Base-by-base conservation (phyloP, 2,113 vertebrate species). In the Vulpes vulpes region DNA sequence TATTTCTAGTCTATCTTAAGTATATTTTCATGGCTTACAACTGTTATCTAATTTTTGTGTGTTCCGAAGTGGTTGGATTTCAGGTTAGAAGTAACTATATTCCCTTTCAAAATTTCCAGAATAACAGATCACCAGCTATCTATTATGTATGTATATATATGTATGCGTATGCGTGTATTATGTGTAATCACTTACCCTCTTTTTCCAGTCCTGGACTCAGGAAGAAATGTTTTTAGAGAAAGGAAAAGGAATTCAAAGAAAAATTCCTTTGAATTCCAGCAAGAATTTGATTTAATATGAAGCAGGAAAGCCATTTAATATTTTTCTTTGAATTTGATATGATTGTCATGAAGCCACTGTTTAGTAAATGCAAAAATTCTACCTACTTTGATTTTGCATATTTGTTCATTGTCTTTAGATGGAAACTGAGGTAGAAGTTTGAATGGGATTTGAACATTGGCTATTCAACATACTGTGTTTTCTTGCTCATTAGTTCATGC, bases 281-380 rank as follows among this genome's bases (percentile, higher is more conserved):
- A 86, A 62, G 38, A 87, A 38, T 92, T 91, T 89, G 35, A 95
- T 89, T 89, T 89, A 53, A 94, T 53, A 87, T 83, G 82, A 95
- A 94, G 60, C 59, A 91, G 69, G 91, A 96, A 95, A 92, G 59
- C 12, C 51, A 74, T 73, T 89, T 51, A 69, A 35, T 59, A 51
- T 91, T 88, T 96, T 80, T 65, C 32, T 92, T 78, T 82, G 76
- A 93, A 84, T 93, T 76, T 80, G 79, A 71, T 78, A 73, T 11
- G 20, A 59, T 49, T 43, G 15, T 38, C 35, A 87, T 8, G 8
- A 86, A 87, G 43, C 27, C 12, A 69, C 59, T 93, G 73, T 88
- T 74, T 38, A 91, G 82, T 35, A 89, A 96, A 90, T 64, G 65
- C 73, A 89, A 84, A 79, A 82, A 71, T 43, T 89, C 9, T 30